A percentile compares a stretch with the other conserved stretches of the same genome.
Conservation (phyloP, 2,113 vertebrate species). For the Symphodus melops region DNA sequence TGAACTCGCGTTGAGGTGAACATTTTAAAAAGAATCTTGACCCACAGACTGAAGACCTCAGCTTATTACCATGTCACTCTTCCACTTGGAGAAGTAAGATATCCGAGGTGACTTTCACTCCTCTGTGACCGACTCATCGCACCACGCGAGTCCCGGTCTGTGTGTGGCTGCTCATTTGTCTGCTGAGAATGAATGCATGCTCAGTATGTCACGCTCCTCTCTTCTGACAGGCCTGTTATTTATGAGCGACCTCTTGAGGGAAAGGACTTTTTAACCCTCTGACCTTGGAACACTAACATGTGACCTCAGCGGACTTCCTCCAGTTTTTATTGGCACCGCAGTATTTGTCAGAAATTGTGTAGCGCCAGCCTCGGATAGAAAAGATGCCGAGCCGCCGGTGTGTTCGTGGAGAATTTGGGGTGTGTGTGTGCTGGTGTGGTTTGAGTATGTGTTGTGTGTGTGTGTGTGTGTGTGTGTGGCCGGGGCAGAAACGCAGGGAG, state of each 20-base stretch:
- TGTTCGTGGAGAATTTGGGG: slow-evolving; percentile 23
- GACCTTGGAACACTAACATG: slow-evolving; percentile 61
- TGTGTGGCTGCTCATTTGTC: slow-evolving; percentile 34
- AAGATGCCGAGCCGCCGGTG: slow-evolving; percentile 23
- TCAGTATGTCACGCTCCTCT: slow-evolving; percentile 20
- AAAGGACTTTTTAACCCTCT: slow-evolving; percentile 30
- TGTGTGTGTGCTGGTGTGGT: not conserved
- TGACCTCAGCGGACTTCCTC: slow-evolving; percentile 69
- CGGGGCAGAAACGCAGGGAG: slow-evolving; percentile 23
- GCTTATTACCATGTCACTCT: not conserved
- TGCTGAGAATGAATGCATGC: not conserved
- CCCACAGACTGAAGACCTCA: not conserved
- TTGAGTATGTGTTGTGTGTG: not conserved
- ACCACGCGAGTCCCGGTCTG: slow-evolving; percentile 11
- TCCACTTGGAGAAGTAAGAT: not conserved
- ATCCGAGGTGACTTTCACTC: not conserved
- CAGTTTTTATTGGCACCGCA: slow-evolving; percentile 62
- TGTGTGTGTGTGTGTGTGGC: slow-evolving; percentile 19
- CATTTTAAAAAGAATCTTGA: not conserved
- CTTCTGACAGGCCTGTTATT: slow-evolving; percentile 44
- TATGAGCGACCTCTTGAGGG: slow-evolving; percentile 33
- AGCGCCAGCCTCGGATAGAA: slow-evolving; percentile 42
- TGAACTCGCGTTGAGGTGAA: no score
- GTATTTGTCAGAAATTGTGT: slow-evolving; percentile 54
- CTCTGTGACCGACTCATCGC: not conserved